phyloP scores from a whole-genome alignment of 2,113 vertebrate species.

The Campylomormyrus tamandua region DNA sequence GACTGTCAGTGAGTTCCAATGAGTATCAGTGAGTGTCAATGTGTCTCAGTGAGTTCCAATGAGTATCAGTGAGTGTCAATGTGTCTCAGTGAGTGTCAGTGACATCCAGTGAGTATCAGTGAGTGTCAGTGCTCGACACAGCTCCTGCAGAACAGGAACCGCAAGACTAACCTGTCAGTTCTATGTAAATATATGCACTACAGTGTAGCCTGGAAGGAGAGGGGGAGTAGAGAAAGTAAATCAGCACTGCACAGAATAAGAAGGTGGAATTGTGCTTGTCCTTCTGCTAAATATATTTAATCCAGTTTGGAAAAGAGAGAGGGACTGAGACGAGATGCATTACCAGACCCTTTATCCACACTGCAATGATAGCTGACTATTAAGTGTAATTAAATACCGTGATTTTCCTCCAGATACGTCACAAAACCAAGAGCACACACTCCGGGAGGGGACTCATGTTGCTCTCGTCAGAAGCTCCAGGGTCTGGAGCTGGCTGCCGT shows the following conservation, averaged over 20 bases:
- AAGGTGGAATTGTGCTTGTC: neutral
- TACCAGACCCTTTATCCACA: neutral
- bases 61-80: neutral
- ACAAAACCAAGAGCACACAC: neutral
- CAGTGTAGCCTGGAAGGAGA: neutral
- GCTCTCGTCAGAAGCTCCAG: neutral
- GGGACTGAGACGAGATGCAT: neutral
- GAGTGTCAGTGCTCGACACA: neutral
- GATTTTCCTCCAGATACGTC: neutral
- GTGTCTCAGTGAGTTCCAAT: neutral
- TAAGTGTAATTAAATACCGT: conserved; percentile 5
- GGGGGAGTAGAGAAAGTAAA: neutral
- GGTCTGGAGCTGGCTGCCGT: neutral
- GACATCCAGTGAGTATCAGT: neutral
- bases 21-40: neutral
- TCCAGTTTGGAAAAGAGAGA: neutral
- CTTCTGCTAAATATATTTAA: neutral
- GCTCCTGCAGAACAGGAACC: neutral
- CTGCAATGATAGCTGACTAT: neutral
- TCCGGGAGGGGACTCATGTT: neutral
- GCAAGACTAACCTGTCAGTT: neutral
- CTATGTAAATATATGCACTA: neutral
- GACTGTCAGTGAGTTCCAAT: neutral
- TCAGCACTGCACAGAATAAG: neutral
- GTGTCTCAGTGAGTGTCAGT: neutral